Percentiles rank a stretch among this genome's conserved stretches.
These are phyloP conservation scores for Corythucha ciliata DNA, from an alignment of 2,888 invertebrate genomes.

Conservation along the genomic window DNA sequence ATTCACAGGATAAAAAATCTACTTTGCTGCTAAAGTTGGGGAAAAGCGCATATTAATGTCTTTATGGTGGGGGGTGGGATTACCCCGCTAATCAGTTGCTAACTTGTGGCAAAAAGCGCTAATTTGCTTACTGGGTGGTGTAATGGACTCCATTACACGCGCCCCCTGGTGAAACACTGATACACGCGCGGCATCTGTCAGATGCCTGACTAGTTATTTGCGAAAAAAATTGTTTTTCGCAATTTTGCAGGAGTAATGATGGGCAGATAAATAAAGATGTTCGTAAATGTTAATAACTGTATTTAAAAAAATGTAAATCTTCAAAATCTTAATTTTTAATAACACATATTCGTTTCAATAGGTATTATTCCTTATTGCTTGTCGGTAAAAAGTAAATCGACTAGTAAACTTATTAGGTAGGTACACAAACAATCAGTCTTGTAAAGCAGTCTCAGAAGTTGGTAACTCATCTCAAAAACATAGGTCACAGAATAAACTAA, in stretches of 20 bases:
- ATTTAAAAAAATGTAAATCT: slow-evolving; percentile 13
- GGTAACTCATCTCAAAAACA: slow-evolving; percentile 7
- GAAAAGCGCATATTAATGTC: too few species aligned
- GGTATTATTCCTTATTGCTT: not conserved
- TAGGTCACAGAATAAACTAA: too few species aligned
- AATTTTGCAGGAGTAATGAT: slow-evolving; percentile 12
- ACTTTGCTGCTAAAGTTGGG: too few species aligned
- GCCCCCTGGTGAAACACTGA: slow-evolving; percentile 7
- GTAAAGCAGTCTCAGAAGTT: slow-evolving; percentile 2
- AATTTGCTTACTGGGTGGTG: too few species aligned
- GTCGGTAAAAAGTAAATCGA: not conserved
- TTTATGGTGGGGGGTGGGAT: too few species aligned
- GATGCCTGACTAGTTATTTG: slow-evolving; percentile 7
- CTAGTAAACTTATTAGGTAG: not conserved
- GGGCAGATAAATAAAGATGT: slow-evolving; percentile 10
- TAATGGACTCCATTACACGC: slow-evolving; percentile 11
- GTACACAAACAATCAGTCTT: slow-evolving; percentile 6
- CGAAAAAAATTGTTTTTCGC: slow-evolving; percentile 2
- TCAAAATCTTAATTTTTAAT: slow-evolving; percentile 11
- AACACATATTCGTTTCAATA: slow-evolving; percentile 2
- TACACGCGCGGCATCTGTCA: slow-evolving; percentile 10
- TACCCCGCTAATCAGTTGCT: too few species aligned
- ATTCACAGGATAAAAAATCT: too few species aligned
- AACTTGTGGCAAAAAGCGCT: too few species aligned
- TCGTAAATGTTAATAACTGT: slow-evolving; percentile 13